phyloP scores from a whole-genome alignment of 92 coral and sea anemone species.

The Epizoanthus scotinus region DNA sequence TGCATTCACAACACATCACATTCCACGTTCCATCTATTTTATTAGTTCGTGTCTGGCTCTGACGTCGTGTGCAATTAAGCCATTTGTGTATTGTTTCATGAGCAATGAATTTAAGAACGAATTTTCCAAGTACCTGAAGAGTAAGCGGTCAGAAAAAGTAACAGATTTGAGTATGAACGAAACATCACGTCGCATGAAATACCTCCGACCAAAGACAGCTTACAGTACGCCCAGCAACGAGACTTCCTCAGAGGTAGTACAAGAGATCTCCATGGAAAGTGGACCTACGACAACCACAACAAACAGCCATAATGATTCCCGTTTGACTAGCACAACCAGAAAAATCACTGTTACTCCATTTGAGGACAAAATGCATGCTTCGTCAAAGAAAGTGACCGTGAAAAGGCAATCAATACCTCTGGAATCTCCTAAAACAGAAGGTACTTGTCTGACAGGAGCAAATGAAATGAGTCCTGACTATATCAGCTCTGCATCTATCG shows the following conservation, averaged over 20 bases:
- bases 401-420: too few relatives aligned
- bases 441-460: neutral
- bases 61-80: neutral
- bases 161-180: neutral
- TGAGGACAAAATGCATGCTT: neutral
- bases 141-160: neutral
- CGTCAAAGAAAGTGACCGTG: too few relatives aligned
- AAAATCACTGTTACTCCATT: neutral
- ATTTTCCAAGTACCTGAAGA: neutral
- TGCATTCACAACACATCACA: neutral
- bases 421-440: neutral
- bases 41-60: conserved; percentile 2
- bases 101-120: conserved; percentile 1
- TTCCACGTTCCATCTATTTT: conserved; percentile 14
- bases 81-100: conserved; percentile 13
- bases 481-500: neutral
- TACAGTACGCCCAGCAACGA: neutral
- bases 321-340: neutral
- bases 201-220: conserved; percentile 8
- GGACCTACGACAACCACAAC: too few relatives aligned
- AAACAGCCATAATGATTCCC: too few relatives aligned
- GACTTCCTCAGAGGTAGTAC: neutral
- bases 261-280: too few relatives aligned
- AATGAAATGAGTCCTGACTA: neutral
- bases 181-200: neutral